phyloP scores from a whole-genome alignment of 2,888 invertebrate species.

The Zygaena filipendulae region DNA sequence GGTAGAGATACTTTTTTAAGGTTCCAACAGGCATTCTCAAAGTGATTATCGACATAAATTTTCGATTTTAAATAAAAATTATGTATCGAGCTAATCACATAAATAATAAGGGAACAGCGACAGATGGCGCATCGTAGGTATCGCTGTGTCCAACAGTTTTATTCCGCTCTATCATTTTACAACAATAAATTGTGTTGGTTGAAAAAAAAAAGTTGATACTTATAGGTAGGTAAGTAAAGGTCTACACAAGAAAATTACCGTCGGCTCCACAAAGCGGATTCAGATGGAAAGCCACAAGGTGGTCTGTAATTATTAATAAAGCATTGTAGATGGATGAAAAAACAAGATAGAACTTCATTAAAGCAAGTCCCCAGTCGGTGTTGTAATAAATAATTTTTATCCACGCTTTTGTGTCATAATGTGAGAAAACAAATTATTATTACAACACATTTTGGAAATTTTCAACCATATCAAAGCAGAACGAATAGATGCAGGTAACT shows the following conservation, averaged over 20 bases:
- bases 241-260: too few species aligned
- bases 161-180: conserved; percentile 51
- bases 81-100: conserved; percentile 44
- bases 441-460: too few species aligned
- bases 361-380: conserved; percentile 29
- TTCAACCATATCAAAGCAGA: too few species aligned
- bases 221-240: too few species aligned
- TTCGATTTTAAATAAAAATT: conserved; percentile 53
- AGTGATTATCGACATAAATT: too few species aligned
- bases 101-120: conserved; percentile 55
- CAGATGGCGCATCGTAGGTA: conserved; percentile 49
- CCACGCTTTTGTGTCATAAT: conserved; percentile 28
- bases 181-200: conserved; percentile 54
- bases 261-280: conserved; percentile 51
- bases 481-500: too few species aligned
- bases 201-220: conserved; percentile 34
- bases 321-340: too few species aligned
- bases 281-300: conserved; percentile 48
- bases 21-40: too few species aligned
- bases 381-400: conserved; percentile 38
- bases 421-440: conserved; percentile 27
- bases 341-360: conserved; percentile 58
- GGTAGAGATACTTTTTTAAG: too few species aligned
- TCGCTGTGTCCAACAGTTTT: conserved; percentile 32
- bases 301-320: conserved; percentile 57